Evolutionary conservation across 2,888 invertebrate species (phyloP).

Genomic region (Hyposoter didymator): DNA sequence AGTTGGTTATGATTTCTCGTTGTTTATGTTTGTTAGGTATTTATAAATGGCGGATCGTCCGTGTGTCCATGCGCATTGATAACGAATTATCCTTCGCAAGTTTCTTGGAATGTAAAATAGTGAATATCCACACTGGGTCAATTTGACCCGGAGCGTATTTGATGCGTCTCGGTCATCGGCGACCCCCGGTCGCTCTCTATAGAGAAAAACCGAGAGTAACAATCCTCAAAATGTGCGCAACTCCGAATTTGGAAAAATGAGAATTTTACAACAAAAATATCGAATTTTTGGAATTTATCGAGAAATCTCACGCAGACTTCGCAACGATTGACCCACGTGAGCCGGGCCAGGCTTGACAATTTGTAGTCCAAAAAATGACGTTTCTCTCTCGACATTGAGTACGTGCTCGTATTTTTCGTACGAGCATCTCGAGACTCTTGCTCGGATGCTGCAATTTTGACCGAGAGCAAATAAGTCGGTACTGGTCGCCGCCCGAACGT

Average conservation of each 20-base stretch:
- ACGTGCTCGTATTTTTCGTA: background rate
- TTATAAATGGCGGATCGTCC: background rate
- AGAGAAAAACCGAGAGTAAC: too few relatives aligned
- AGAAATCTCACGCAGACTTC: background rate
- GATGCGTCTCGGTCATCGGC: too few relatives aligned
- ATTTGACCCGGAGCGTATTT: too few relatives aligned
- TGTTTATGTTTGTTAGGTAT: background rate
- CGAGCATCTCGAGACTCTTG: background rate
- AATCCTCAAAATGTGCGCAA: too few relatives aligned
- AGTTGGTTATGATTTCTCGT: background rate
- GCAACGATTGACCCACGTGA: background rate
- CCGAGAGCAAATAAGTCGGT: slow-evolving; percentile 24
- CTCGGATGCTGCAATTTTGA: slow-evolving; percentile 63
- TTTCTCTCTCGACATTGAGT: background rate
- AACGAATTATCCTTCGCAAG: background rate
- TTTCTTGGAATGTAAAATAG: too few relatives aligned
- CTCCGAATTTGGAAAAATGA: too few relatives aligned
- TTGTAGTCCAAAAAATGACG: background rate
- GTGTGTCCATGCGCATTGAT: background rate
- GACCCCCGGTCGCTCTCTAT: too few relatives aligned
- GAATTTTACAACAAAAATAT: background rate
- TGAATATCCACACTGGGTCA: background rate
- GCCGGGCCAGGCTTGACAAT: background rate
- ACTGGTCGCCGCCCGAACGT: background rate
- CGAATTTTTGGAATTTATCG: background rate